Conservation (phyloP, 2,797 vertebrate species). For the Halcyon leucocephala region DNA sequence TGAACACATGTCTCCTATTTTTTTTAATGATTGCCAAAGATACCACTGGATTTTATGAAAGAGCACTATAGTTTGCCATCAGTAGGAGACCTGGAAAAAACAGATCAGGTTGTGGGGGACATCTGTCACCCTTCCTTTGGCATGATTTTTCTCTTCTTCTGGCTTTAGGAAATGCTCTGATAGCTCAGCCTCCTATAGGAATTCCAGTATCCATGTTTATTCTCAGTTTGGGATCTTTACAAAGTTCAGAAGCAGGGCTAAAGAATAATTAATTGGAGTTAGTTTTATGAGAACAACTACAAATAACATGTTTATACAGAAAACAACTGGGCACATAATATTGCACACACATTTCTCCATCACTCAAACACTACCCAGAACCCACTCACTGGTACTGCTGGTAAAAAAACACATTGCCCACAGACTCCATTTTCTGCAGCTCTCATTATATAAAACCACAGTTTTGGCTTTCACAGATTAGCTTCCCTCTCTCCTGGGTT, state of each 20-base stretch:
- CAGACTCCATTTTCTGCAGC: neutral
- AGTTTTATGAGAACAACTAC: neutral
- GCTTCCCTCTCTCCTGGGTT: neutral
- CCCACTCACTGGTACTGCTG: neutral
- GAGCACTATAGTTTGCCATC: neutral
- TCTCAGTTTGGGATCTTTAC: neutral
- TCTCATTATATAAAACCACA: neutral
- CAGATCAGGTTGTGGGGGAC: neutral
- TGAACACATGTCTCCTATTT: neutral
- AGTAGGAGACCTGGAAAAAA: neutral
- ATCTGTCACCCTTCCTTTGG: neutral
- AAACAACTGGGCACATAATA: neutral
- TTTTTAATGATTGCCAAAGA: neutral
- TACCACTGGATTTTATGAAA: neutral
- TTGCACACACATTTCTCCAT: neutral
- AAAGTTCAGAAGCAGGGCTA: neutral
- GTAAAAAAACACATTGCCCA: neutral
- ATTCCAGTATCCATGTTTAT: neutral
- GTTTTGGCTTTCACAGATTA: neutral
- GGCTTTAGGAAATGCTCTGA: neutral
- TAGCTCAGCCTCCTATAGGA: neutral
- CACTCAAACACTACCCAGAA: fast-evolving
- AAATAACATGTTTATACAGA: fast-evolving
- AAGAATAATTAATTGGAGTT: neutral
- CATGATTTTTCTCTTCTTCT: neutral